Base-by-base conservation (phyloP, 2,888 invertebrate genomes). In the Gerris lacustris region DNA sequence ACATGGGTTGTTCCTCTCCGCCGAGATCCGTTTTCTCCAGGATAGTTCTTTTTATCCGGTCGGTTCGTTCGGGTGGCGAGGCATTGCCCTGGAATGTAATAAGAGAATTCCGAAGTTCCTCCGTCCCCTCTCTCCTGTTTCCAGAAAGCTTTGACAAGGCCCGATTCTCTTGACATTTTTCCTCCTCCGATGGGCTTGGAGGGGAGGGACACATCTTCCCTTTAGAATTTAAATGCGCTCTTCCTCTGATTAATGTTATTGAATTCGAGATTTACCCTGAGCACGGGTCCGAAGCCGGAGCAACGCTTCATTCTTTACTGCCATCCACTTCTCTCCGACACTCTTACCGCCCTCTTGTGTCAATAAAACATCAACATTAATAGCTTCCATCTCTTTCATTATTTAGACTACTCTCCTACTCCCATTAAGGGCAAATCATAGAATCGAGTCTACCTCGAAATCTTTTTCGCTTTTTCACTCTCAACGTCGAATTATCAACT, bases 171-270 rank as follows among this genome's bases (percentile, higher is more conserved):
- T 64, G 64, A 64, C 64, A 64, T 64, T 64, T 64, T 64, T 31
- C 64, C 31, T 64, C 55, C 55, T 55, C 15, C 55, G 55, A 15
- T 55, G 9, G 9, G 55, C 55, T 55, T 2, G 55, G 9, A 55
- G 5, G 55, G 15, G 55, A 5, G 15, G 55, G 55, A 5, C 55
- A 15, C 55, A 55, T 55, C 55, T 55, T 55, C 55, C 64, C 64
- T 64, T n/a, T 64, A 64, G 64, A 64, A 64, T 64, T 64, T 64
- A 64, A 64, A 64, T 64, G 64, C 64, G 31, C 64, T 31, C 64
- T 64, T 5, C 2, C 4, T 31, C 64, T 64, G 64, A 64, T 64
- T 64, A 64, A 64, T 64, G 64, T 64, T 64, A 64, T 64, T 64
- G 64, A 64, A 64, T 64, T 31, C 55, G 15, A 55, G 55, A 55